Base-by-base conservation (phyloP, 2,888 invertebrate genomes). In the Sialis lutaria region DNA sequence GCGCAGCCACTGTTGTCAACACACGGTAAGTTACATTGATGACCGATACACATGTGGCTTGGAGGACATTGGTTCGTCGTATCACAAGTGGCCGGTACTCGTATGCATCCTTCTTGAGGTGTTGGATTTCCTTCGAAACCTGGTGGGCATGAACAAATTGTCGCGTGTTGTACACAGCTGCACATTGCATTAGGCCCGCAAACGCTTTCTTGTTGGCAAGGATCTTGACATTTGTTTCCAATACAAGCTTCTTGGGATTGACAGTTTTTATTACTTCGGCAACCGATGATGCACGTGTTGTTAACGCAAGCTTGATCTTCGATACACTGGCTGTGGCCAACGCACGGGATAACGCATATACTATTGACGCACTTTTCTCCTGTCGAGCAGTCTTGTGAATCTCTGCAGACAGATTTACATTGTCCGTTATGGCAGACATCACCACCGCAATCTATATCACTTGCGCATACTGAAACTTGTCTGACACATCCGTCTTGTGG, bases 131-230 rank as follows among this genome's bases (percentile, higher is more conserved):
- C 88, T 62, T 84, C 81, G 60, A 92, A 92, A 33, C 88, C 88
- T 45, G 75, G 69, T 0, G 89, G 89, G 57, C 92, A 90, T 51
- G 75, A 75, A 60, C 92, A 92, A 45, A 74, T 72, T 1, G 82
- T 82, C 42, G 73, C 73, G 58, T 90, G 89, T 58, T 84, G 75
- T 33, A 75, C 65, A 60, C 80, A 79, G 44, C 75, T 76, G 61
- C 90, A 91, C 31, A 84, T 69, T 0, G 89, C 83, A 61, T 91
- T 91, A 1, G 87, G 80, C 6, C 90, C 90, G 58, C 90, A 89
- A 8, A 81, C 75, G 52, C 79, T 79, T 51, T 78, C 77, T 33
- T 72, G 73, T 50, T 75, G 69, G 60, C 92, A 92, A 22, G 90
- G 89, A 68, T 90, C 81, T 58, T 76, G 72, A 60, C 91, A 92